Evolutionary conservation across 2,113 vertebrate genomes (phyloP).

Genomic region (Sisor rabdophorus): DNA sequence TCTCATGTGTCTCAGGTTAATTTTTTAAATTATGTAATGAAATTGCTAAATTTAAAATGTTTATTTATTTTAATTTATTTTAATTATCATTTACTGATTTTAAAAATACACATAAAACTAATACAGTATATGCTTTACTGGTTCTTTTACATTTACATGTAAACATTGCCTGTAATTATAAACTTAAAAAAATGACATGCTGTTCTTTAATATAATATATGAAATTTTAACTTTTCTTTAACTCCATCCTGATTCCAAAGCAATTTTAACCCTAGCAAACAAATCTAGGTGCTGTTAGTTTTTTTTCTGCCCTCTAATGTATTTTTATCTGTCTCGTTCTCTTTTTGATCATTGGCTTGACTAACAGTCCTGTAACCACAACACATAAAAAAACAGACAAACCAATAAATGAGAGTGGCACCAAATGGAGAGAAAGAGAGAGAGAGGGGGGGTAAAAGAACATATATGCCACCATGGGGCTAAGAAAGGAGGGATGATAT

Average conservation of each 20-base stretch:
- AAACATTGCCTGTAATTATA: neutral
- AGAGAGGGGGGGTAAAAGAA: slow-evolving; percentile 63
- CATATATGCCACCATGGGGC: slow-evolving; percentile 72
- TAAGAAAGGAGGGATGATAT: slow-evolving; percentile 63
- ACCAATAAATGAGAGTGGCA: slow-evolving; percentile 45
- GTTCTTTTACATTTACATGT: neutral
- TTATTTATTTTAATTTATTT: too few species aligned
- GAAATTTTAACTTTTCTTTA: neutral
- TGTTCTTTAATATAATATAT: neutral
- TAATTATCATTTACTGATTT: neutral
- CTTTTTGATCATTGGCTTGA: neutral
- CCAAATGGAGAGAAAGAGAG: slow-evolving; percentile 72
- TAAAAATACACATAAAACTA: neutral
- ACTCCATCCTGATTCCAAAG: too few species aligned
- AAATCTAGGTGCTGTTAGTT: neutral
- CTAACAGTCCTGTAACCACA: slow-evolving; percentile 22
- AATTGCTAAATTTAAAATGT: too few species aligned
- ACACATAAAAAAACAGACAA: slow-evolving; percentile 1
- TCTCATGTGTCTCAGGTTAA: neutral
- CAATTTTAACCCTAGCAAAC: too few species aligned
- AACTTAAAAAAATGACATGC: neutral
- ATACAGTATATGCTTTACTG: neutral
- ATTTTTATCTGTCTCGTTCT: neutral
- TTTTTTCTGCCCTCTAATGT: neutral
- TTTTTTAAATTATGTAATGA: too few species aligned